phyloP scores from a whole-genome alignment of 2,113 vertebrate genomes.

The Petromus typicus region DNA sequence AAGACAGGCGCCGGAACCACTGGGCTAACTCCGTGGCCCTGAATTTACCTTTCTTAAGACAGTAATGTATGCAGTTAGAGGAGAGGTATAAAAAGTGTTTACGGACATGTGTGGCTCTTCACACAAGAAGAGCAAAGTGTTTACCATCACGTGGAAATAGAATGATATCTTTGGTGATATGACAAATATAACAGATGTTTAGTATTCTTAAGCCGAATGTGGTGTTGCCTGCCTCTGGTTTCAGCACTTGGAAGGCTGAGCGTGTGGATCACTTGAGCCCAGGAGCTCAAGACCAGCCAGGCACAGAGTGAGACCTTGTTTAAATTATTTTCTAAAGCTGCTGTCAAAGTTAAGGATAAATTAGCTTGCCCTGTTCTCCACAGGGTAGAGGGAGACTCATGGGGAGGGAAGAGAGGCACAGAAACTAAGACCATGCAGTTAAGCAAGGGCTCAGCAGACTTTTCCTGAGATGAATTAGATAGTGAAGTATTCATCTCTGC shows the following conservation, averaged over 20 bases:
- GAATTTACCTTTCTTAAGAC: constrained; percentile 57
- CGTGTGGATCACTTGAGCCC: background rate
- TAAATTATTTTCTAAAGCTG: background rate
- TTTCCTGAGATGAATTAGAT: background rate
- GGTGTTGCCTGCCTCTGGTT: background rate
- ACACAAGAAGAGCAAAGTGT: background rate
- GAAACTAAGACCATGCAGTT: background rate
- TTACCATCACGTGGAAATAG: background rate
- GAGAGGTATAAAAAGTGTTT: background rate
- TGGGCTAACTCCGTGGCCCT: no score
- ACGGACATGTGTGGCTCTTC: background rate
- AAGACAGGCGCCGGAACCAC: no score
- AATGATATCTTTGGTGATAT: background rate
- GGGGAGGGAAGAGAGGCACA: background rate
- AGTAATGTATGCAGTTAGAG: constrained; percentile 1
- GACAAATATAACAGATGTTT: background rate
- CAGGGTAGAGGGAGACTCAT: background rate
- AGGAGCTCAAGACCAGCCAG: background rate
- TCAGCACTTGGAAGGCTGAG: background rate
- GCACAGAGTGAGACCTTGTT: background rate
- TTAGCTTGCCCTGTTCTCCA: background rate
- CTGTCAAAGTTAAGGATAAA: background rate
- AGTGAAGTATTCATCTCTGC: background rate
- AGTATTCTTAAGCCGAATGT: background rate
- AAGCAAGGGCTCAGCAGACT: background rate